phyloP scores from a whole-genome alignment of 2,888 invertebrate genomes.

The Venusia cambrica region DNA sequence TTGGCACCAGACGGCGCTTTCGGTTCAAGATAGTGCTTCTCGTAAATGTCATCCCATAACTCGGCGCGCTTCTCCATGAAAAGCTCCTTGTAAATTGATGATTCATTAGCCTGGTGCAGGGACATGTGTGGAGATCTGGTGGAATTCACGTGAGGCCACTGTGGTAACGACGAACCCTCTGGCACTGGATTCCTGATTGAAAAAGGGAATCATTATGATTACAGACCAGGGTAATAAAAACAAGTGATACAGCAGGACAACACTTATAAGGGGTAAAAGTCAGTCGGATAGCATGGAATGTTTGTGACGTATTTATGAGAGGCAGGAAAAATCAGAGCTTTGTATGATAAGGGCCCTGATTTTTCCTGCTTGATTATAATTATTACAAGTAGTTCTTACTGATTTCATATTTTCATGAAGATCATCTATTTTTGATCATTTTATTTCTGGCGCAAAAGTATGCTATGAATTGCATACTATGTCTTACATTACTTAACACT shows the following conservation, averaged over 20 bases:
- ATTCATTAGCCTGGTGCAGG: neutral
- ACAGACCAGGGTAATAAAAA: neutral
- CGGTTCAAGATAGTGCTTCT: slow-evolving; percentile 4
- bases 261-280: no score
- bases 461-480: neutral
- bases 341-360: no score
- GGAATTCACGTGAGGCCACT: slow-evolving; percentile 1
- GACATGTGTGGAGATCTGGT: slow-evolving; percentile 6
- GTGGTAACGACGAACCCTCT: slow-evolving; percentile 4
- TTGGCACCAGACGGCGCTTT: neutral
- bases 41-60: slow-evolving; percentile 9
- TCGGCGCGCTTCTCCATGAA: slow-evolving; percentile 1
- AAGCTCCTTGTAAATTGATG: neutral
- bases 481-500: no score
- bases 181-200: slow-evolving; percentile 5
- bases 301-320: no score
- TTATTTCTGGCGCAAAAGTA: no score
- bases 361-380: no score
- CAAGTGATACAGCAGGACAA: no score
- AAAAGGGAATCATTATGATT: neutral
- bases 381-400: no score
- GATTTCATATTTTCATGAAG: no score
- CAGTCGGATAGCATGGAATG: no score
- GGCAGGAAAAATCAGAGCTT: no score
- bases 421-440: no score